Evolutionary conservation across 1,140 invertebrate species (phyloP).

Genomic region (Mizuhopecten yessoensis): DNA sequence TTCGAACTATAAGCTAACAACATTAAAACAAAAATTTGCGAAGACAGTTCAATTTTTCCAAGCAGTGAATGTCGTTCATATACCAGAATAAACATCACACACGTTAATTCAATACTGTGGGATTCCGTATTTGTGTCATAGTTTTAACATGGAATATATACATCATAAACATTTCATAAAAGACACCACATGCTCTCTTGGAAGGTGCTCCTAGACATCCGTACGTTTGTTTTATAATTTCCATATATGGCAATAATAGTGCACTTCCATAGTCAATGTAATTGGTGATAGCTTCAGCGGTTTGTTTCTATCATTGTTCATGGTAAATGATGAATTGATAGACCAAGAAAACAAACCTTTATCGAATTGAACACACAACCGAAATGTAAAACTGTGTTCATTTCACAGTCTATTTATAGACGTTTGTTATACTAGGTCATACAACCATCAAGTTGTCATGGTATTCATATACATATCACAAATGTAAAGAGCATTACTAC

Average conservation of each 20-base stretch:
- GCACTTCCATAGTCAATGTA: no score
- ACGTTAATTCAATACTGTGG: background rate
- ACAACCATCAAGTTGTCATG: background rate
- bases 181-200: no score
- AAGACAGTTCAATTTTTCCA: no score
- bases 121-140: slow-evolving; percentile 28
- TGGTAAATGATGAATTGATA: background rate
- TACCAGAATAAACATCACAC: no score
- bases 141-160: background rate
- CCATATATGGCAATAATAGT: no score
- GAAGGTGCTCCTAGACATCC: background rate
- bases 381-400: background rate
- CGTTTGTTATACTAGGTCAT: background rate
- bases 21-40: no score
- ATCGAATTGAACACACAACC: background rate
- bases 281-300: no score
- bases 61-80: no score
- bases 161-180: background rate
- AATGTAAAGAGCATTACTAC: background rate
- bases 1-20: no score
- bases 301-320: background rate
- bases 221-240: no score
- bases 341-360: background rate
- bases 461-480: background rate
- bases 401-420: background rate